Percentiles rank a stretch among this genome's conserved stretches.
Conservation (phyloP, 2,888 invertebrate genomes). For the Palloptera scutellata region DNA sequence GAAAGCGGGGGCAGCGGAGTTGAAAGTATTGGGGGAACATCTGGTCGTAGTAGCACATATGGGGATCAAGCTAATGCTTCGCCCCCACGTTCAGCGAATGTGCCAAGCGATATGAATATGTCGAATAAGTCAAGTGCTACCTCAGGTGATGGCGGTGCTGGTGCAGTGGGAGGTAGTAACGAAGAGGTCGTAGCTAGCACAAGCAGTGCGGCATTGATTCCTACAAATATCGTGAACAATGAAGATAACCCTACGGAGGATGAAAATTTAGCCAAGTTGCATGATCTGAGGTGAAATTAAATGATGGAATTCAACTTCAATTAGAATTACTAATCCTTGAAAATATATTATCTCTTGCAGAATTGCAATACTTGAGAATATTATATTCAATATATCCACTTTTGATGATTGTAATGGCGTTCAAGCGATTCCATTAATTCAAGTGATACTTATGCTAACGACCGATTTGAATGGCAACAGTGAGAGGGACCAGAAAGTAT, state of each 20-base stretch:
- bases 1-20: constrained; percentile 93
- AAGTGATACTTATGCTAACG: constrained; percentile 89
- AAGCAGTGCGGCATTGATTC: constrained; percentile 43
- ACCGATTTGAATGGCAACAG: constrained; percentile 87
- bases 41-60: constrained; percentile 92
- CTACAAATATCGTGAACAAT: constrained; percentile 43
- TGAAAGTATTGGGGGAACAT: constrained; percentile 92
- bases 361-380: constrained; percentile 74
- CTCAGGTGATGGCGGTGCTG: constrained; percentile 28
- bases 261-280: constrained; percentile 60
- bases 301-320: background rate
- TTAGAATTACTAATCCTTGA: background rate
- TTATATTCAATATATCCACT: constrained; percentile 80
- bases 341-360: constrained; percentile 40
- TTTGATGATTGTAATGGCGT: constrained; percentile 82
- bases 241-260: constrained; percentile 58
- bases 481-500: constrained; percentile 78
- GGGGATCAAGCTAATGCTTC: constrained; percentile 70
- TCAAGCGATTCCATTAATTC: constrained; percentile 89
- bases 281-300: constrained; percentile 57
- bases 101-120: constrained; percentile 30
- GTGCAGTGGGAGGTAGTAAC: constrained; percentile 37
- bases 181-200: constrained; percentile 43
- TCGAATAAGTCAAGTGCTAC: constrained; percentile 21
- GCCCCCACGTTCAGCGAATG: constrained; percentile 52